Evolutionary conservation across 1,140 invertebrate species (phyloP).

Genomic region (Colletes gigas): DNA sequence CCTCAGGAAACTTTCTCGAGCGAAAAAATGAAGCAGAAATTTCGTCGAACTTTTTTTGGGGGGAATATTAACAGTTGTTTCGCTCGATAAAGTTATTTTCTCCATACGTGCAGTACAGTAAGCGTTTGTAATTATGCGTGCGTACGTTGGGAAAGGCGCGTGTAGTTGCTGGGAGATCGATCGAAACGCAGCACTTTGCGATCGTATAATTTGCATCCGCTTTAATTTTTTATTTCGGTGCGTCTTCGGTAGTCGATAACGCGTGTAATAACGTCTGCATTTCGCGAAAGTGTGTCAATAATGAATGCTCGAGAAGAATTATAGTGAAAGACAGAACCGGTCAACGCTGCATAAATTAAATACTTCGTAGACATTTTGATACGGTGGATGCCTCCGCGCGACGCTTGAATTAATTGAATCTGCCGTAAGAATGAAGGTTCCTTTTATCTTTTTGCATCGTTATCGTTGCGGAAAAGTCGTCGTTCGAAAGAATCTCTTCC

Average conservation of each 20-base stretch:
- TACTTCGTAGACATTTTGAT: neutral
- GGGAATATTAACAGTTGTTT: neutral
- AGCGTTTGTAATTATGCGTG: neutral
- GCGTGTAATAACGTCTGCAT: neutral
- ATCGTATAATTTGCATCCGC: constrained; percentile 4
- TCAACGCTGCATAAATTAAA: constrained; percentile 11
- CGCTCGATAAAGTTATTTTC: neutral
- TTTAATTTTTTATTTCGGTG: neutral
- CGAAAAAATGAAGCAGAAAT: too few relatives aligned
- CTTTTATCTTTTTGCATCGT: neutral
- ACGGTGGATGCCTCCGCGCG: neutral
- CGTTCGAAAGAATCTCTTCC: neutral
- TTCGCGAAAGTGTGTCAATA: constrained; percentile 4
- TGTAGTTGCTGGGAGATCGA: neutral
- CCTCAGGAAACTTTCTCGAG: too few relatives aligned
- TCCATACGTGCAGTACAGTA: neutral
- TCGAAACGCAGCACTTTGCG: neutral
- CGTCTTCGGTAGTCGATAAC: neutral
- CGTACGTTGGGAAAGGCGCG: too few relatives aligned
- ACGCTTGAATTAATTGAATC: neutral
- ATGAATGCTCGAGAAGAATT: neutral
- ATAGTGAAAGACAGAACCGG: neutral
- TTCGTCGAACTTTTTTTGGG: too few relatives aligned
- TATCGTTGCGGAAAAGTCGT: neutral
- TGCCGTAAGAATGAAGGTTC: neutral